phyloP scores from a whole-genome alignment of 2,113 vertebrate genomes.

The Nycticebus coucang region DNA sequence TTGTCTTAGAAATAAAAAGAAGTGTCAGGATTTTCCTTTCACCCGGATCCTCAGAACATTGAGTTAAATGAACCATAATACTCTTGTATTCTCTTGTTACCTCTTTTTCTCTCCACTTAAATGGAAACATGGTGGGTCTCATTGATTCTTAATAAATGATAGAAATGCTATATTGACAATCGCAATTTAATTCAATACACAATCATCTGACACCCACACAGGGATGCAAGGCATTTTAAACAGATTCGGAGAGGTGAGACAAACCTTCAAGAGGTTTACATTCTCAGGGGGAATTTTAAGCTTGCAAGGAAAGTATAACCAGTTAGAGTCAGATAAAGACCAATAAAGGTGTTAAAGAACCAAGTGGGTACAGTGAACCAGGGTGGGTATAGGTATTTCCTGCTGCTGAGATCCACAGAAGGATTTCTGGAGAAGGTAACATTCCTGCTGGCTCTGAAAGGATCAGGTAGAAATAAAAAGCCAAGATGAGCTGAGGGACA shows the following conservation, averaged over 20 bases:
- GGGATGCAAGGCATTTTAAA: neutral
- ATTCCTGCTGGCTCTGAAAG: neutral
- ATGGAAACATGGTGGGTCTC: neutral
- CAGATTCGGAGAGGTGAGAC: neutral
- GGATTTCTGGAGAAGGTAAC: neutral
- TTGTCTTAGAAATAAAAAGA: neutral
- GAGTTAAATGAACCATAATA: neutral
- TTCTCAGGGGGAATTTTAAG: neutral
- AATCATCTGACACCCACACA: neutral
- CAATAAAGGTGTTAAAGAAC: neutral
- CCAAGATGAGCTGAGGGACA: neutral
- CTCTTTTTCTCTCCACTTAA: neutral
- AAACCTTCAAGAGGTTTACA: neutral
- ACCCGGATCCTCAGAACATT: neutral
- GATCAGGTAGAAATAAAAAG: neutral
- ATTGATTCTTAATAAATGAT: neutral
- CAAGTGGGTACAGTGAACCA: neutral
- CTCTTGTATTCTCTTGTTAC: neutral
- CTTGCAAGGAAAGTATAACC: neutral
- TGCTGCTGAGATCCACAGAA: neutral
- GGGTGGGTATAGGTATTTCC: neutral
- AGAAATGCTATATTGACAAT: neutral
- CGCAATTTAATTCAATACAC: neutral
- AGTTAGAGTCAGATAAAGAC: neutral
- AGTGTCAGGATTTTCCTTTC: neutral